phyloP scores from a whole-genome alignment of 2,113 vertebrate species.

The Rhinolophus ferrumequinum region DNA sequence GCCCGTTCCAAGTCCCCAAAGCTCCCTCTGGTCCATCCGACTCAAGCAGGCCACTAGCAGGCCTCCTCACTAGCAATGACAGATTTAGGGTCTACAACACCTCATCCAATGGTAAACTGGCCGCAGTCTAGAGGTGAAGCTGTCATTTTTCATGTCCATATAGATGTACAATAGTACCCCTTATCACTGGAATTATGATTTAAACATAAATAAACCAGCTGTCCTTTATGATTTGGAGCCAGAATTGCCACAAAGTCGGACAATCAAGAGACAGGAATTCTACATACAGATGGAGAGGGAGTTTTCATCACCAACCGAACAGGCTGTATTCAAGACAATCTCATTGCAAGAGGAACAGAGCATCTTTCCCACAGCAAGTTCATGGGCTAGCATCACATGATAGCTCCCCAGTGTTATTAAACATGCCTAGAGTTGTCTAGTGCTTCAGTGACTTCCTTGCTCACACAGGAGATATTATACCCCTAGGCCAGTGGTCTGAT shows the following conservation, averaged over 20 bases:
- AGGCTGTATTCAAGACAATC: conserved; percentile 53
- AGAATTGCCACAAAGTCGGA: conserved; percentile 57
- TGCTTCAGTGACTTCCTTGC: conserved; percentile 58
- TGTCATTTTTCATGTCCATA: background rate
- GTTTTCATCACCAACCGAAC: conserved; percentile 2
- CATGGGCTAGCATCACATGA: background rate
- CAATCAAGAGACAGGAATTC: conserved; percentile 53
- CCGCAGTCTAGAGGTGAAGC: background rate
- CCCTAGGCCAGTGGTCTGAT: conserved; percentile 16
- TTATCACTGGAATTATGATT: conserved; percentile 23
- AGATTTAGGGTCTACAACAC: background rate
- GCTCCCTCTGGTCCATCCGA: background rate
- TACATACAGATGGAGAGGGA: conserved; percentile 56
- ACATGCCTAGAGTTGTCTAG: conserved; percentile 52
- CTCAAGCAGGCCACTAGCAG: background rate
- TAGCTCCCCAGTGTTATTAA: conserved; percentile 40
- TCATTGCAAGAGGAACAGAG: conserved; percentile 20
- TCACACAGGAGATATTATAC: conserved; percentile 31
- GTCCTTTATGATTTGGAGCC: conserved; percentile 51
- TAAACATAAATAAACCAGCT: conserved; percentile 64
- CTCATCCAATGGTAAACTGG: background rate
- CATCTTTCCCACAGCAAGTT: conserved; percentile 55
- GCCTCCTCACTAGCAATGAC: background rate
- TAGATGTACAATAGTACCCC: conserved; percentile 41
- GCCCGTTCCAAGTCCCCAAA: background rate